Base-by-base conservation (phyloP, 2,113 vertebrate species). In the Rhegmatorhina hoffmannsi region DNA sequence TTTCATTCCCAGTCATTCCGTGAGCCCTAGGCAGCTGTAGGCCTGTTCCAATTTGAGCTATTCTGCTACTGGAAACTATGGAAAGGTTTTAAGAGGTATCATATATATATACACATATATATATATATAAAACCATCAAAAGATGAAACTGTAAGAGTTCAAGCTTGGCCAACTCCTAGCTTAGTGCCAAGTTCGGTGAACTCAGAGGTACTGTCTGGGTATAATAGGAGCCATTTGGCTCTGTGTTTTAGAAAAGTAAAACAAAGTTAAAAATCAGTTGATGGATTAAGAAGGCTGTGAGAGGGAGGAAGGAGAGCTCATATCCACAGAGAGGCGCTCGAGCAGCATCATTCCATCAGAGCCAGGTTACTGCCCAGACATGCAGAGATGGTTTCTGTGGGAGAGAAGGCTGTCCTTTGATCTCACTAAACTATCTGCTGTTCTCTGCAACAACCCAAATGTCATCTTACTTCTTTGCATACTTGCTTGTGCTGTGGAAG, bases 251-350 rank as follows among this genome's bases (percentile, higher is more conserved):
- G 40, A 90, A 31, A 49, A 40, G 13, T 21, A 34, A 49, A 82
- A 38, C n/a, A 15, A 79, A 83, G 26, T n/a, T 9, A 2, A 47
- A 58, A 36, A n/a, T 26, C 15, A 1, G n/a, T 44, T 40, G 20
- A 7, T 49, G 25, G 31, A 11, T 28, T 11, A 36, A 40, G 36
- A 31, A 17, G 26, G 58, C 24, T 60, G 64, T 36, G 68, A 77
- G 55, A 47, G 34, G 31, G 60, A 74, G 36, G n/a, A 77, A 24
- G 68, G 72, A 40, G 68, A 74, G 84, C 73, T 68, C 33, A 14
- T 76, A 14, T n/a, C 96, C 96, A 96, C 92, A 87, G 76, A 78
- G 94, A 75, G 95, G 95, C 95, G 94, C 96, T 95, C 64, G 21
- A 96, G 93, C 86, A 81, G 88, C 93, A 23, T n/a, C 5, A 1